Conservation (phyloP, 2,113 vertebrate genomes). For the Hydrolagus affinis region DNA sequence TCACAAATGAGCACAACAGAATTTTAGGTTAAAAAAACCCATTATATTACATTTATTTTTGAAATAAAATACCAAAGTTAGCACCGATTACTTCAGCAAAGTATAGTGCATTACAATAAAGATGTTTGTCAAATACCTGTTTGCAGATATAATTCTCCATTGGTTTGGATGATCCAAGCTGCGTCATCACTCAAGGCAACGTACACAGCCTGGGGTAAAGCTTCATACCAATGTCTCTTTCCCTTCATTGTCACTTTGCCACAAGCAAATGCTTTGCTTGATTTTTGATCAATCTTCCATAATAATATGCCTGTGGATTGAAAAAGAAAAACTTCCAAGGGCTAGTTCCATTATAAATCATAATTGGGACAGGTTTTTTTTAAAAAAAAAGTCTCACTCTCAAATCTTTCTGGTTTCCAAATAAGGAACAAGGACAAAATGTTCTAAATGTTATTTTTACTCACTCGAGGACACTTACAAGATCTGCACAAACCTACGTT, state of each 20-base stretch:
- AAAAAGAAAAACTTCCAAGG: neutral
- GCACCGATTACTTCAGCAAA: too few relatives aligned
- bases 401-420: neutral
- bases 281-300: conserved; percentile 96
- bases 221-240: conserved; percentile 94
- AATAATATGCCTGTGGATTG: conserved; percentile 69
- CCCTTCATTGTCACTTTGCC: conserved; percentile 85
- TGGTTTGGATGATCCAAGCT: conserved; percentile 89
- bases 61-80: too few relatives aligned
- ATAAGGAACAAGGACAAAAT: neutral
- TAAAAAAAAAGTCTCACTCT: neutral
- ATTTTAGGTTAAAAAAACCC: too few relatives aligned
- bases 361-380: neutral
- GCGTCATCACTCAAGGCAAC: conserved; percentile 84
- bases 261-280: conserved; percentile 87
- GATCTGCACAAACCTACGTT: neutral
- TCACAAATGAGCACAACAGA: too few relatives aligned
- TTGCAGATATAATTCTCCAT: conserved; percentile 88
- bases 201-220: conserved; percentile 75
- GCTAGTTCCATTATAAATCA: neutral
- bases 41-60: too few relatives aligned
- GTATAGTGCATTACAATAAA: neutral
- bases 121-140: conserved; percentile 56
- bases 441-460: neutral
- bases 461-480: neutral